phyloP scores from a whole-genome alignment of 2,888 invertebrate genomes.

The Archips crataeganus region DNA sequence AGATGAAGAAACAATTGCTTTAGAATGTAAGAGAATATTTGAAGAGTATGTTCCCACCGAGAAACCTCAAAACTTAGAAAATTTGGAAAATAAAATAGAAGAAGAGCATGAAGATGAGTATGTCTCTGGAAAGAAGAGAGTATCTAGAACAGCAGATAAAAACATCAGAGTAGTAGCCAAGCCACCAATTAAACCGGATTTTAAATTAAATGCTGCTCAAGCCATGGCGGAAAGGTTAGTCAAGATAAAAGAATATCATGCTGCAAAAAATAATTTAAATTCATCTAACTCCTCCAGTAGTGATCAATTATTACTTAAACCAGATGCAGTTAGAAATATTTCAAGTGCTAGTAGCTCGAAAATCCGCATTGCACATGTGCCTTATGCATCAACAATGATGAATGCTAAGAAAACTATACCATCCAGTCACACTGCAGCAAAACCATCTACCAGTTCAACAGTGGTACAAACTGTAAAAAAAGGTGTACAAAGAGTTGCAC shows the following conservation, averaged over 20 bases:
- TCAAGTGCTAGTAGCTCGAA: constrained; percentile 59
- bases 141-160: constrained; percentile 89
- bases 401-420: constrained; percentile 89
- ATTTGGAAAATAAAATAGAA: constrained; percentile 53
- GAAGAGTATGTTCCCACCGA: constrained; percentile 89
- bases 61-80: constrained; percentile 61
- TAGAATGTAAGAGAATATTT: constrained; percentile 95
- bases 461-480: constrained; percentile 90
- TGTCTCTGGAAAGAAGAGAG: constrained; percentile 87
- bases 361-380: constrained; percentile 91
- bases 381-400: constrained; percentile 90
- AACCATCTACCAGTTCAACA: constrained; percentile 83
- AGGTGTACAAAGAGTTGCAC: constrained; percentile 88
- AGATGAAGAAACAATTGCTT: constrained; percentile 90
- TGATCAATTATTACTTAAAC: constrained; percentile 31
- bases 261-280: constrained; percentile 64
- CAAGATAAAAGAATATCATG: constrained; percentile 81
- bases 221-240: constrained; percentile 80
- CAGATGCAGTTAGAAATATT: constrained; percentile 45
- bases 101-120: constrained; percentile 72
- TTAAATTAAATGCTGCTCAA: constrained; percentile 85
- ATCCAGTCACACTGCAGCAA: constrained; percentile 74
- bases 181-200: constrained; percentile 80
- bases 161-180: constrained; percentile 67
- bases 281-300: constrained; percentile 47